phyloP scores from a whole-genome alignment of 2,888 invertebrate genomes.

The Cybosia mesomella region DNA sequence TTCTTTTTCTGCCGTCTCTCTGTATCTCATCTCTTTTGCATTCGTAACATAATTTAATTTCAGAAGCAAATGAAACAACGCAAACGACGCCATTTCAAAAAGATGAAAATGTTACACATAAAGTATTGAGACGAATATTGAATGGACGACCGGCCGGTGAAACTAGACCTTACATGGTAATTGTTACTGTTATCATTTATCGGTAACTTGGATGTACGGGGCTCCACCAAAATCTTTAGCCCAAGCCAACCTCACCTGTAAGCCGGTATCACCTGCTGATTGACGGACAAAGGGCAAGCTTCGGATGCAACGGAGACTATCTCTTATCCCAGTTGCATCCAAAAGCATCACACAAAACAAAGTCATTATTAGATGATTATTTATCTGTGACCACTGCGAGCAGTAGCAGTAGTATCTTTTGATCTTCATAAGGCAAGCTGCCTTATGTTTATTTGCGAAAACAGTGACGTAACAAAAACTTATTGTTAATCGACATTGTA shows the following conservation, averaged over 20 bases:
- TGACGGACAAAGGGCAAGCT: neutral
- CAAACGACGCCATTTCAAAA: neutral
- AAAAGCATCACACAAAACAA: no score
- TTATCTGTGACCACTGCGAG: no score
- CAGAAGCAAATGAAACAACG: slow-evolving; percentile 5
- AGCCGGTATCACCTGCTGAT: neutral
- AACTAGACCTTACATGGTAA: slow-evolving; percentile 74
- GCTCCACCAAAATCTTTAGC: neutral
- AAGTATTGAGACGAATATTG: slow-evolving; percentile 65
- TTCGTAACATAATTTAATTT: no score
- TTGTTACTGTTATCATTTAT: slow-evolving; percentile 14
- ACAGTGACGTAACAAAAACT: no score
- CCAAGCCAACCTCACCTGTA: neutral
- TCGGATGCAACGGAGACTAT: neutral
- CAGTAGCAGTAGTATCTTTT: no score
- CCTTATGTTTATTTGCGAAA: no score
- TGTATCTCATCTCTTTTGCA: neutral
- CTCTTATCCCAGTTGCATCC: neutral
- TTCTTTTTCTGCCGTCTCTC: neutral
- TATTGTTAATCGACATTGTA: no score
- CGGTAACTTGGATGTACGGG: neutral
- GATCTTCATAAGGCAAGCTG: no score
- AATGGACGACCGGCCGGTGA: slow-evolving; percentile 61
- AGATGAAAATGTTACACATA: neutral
- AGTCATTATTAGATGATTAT: neutral